Percentiles rank a stretch among this genome's conserved stretches.
phyloP scores from a whole-genome alignment of 2,797 vertebrate genomes.

The Crocidura indochinensis region DNA sequence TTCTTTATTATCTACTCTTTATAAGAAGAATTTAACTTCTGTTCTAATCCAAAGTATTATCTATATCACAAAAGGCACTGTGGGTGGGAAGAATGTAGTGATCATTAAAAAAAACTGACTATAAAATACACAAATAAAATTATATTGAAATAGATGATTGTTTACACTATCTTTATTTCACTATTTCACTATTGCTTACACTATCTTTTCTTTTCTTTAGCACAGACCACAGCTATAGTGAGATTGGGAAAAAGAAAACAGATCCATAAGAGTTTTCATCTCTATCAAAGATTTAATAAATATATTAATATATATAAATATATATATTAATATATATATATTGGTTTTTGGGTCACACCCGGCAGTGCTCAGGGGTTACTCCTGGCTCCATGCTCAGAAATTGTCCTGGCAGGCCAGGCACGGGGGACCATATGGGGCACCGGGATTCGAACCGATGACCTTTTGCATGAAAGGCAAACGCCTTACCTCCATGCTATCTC shows the following conservation, averaged over 20 bases:
- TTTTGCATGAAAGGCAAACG: too few relatives aligned
- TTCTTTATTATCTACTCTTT: neutral
- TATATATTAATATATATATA: too few relatives aligned
- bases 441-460: too few relatives aligned
- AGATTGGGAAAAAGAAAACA: neutral
- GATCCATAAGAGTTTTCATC: neutral
- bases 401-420: too few relatives aligned
- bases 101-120: neutral
- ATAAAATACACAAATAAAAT: neutral
- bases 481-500: too few relatives aligned
- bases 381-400: too few relatives aligned
- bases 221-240: neutral
- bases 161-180: neutral
- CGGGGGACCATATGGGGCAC: too few relatives aligned
- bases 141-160: neutral
- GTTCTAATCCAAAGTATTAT: neutral
- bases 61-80: neutral
- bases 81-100: neutral
- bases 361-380: too few relatives aligned
- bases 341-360: too few relatives aligned
- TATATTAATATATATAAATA: too few relatives aligned
- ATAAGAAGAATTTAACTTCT: neutral
- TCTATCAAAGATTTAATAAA: slow-evolving; percentile 22
- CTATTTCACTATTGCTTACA: too few relatives aligned
- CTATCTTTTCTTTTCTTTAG: too few relatives aligned